phyloP scores from a whole-genome alignment of 2,888 invertebrate species.

The Cerastis leucographa region DNA sequence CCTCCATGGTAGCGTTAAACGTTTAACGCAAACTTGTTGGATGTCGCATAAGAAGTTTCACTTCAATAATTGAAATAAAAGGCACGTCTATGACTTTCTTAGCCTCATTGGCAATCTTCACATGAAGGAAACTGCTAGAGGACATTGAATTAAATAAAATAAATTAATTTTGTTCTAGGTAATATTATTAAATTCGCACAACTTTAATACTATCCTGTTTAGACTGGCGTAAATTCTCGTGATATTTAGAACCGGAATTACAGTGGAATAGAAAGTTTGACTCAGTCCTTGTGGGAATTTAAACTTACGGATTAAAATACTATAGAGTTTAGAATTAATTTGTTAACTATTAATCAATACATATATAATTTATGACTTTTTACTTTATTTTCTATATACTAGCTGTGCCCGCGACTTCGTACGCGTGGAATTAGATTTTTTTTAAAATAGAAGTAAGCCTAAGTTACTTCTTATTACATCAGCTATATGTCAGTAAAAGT shows the following conservation, averaged over 20 bases:
- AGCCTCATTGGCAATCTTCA: slow-evolving; percentile 42
- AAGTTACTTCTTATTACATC: too few species aligned
- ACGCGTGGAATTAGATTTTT: too few species aligned
- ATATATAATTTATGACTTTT: too few species aligned
- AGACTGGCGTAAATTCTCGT: not conserved
- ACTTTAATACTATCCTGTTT: slow-evolving; percentile 17
- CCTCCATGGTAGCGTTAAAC: too few species aligned
- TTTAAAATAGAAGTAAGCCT: too few species aligned
- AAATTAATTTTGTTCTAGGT: slow-evolving; percentile 49
- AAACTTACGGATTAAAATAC: not conserved
- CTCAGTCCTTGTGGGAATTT: not conserved
- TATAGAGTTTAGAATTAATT: slow-evolving; percentile 1
- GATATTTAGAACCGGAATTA: slow-evolving; percentile 8
- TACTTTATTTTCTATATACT: too few species aligned
- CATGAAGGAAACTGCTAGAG: slow-evolving; percentile 48
- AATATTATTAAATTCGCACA: slow-evolving; percentile 36
- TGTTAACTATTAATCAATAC: not conserved
- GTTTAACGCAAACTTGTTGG: too few species aligned
- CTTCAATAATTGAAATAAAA: not conserved
- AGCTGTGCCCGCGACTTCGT: too few species aligned
- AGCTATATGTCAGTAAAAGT: too few species aligned
- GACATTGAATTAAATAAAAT: slow-evolving; percentile 61
- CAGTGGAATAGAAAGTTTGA: not conserved
- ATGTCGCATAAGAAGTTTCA: too few species aligned
- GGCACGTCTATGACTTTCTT: slow-evolving; percentile 33